Conservation (phyloP, 1,140 invertebrate species). For the Ptiloglossa arizonensis region DNA sequence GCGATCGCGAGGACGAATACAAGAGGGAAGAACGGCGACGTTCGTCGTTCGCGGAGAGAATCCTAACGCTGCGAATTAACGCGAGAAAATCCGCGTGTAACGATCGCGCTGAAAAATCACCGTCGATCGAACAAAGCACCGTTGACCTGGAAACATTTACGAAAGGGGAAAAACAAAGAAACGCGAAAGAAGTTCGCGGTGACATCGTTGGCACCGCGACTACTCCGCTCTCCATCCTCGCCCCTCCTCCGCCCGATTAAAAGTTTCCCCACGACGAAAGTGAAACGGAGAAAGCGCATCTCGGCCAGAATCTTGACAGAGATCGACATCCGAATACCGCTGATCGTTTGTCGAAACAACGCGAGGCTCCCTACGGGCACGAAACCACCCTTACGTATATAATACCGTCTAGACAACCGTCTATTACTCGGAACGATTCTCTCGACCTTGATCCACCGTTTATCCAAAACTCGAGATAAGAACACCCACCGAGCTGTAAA, state of each 20-base stretch:
- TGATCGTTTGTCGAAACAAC: constrained; percentile 48
- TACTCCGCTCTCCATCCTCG: too few relatives aligned
- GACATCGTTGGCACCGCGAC: constrained; percentile 6
- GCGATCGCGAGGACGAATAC: background rate
- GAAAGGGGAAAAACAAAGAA: background rate
- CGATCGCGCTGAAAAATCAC: background rate
- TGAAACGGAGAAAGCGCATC: constrained; percentile 40
- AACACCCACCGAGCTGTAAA: background rate
- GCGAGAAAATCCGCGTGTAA: background rate
- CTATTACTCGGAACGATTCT: constrained; percentile 52
- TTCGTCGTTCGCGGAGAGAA: too few relatives aligned
- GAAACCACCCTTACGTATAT: constrained; percentile 27
- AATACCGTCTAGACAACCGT: constrained; percentile 50
- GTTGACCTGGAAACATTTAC: background rate
- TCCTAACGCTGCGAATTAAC: too few relatives aligned
- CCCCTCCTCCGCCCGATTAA: too few relatives aligned
- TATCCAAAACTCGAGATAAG: too few relatives aligned
- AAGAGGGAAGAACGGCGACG: background rate
- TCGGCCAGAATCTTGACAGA: constrained; percentile 25
- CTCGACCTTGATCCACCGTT: background rate
- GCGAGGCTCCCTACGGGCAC: constrained; percentile 27
- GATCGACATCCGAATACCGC: constrained; percentile 39
- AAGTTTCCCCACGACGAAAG: constrained; percentile 31
- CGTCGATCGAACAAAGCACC: constrained; percentile 1
- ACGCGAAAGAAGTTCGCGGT: background rate